These are phyloP conservation scores for Epirrhoe alternata DNA, from an alignment of 2,888 invertebrate species.

Conservation along the genomic window DNA sequence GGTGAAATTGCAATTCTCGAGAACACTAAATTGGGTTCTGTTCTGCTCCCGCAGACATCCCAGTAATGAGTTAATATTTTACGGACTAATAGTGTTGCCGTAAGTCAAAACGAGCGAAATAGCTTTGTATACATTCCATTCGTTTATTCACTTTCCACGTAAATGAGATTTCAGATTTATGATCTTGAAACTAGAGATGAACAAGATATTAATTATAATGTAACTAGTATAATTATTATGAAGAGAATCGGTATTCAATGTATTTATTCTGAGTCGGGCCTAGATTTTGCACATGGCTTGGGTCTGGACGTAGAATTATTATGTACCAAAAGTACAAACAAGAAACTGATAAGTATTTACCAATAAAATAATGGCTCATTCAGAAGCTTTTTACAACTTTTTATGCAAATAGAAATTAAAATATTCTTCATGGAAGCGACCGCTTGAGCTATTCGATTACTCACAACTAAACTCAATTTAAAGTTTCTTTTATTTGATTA, in stretches of 20 bases:
- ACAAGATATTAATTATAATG: constrained; percentile 16
- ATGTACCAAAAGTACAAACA: no score
- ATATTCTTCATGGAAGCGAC: background rate
- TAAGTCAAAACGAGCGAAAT: constrained; percentile 30
- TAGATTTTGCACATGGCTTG: no score
- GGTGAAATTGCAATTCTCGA: constrained; percentile 9
- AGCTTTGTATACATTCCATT: constrained; percentile 39
- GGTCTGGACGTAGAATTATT: no score
- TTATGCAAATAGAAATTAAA: constrained; percentile 2
- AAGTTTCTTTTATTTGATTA: background rate
- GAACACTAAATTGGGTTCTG: constrained; percentile 22
- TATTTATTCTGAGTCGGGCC: background rate
- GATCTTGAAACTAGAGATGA: constrained; percentile 29
- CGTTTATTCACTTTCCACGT: constrained; percentile 35
- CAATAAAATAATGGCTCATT: no score
- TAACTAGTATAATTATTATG: no score
- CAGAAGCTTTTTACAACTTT: background rate
- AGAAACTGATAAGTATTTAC: no score
- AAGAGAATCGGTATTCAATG: background rate
- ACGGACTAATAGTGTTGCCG: constrained; percentile 30
- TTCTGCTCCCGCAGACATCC: constrained; percentile 12
- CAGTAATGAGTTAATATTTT: constrained; percentile 39
- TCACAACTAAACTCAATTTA: background rate
- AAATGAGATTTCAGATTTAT: constrained; percentile 43
- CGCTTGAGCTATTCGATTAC: background rate